Evolutionary conservation across 2,113 vertebrate genomes (phyloP), one percentile per base, ranked within the genome.

Genomic region (Perca schrenkii): DNA sequence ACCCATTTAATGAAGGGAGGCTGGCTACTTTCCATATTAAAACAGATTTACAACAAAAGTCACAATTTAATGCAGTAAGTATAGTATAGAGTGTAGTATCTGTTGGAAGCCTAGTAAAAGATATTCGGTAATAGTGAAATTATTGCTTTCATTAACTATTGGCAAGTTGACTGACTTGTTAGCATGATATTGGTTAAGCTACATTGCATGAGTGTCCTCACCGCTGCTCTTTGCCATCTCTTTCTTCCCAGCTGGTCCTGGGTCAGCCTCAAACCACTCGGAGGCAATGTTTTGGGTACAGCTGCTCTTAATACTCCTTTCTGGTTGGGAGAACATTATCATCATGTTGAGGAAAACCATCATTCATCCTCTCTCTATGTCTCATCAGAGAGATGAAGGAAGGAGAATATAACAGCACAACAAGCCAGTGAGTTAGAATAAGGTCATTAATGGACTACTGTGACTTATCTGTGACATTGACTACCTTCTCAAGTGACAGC

Each of bases 281-380:
- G 63, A 85, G 79, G 84, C 89, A 91, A 82, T 73, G 40, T 66
- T 87, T 64, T 31, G 85, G 69, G 61, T 53, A 67, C 52, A 86
- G 83, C 79, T 88, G 80, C 64, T 72, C 40, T 67, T 61, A 63
- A 76, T 71, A 47, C 25, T 74, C 7, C 65, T 62, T 65, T 65
- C 16, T 66, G 46, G 71, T 79, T 85, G 61, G 50, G 58, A 85
- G 36, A 43, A 73, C 56, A 75, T 1, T 46, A 61, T 43, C 79
- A 71, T 61, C 74, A 12, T 47, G 63, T 65, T 62, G 3, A 65
- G 17, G n/a, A 67, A 78, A 75, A 63, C 58, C 66, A 22, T 79
- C 14, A 71, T 28, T 80, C 57, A 54, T 61, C 16, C 8, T 36
- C 16, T 40, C 8, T 77, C 10, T 8, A 14, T 11, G 69, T 63